Percentiles rank a stretch among this genome's conserved stretches.
Evolutionary conservation across 2,888 invertebrate species (phyloP).

Genomic region (Tachystola acroxantha): DNA sequence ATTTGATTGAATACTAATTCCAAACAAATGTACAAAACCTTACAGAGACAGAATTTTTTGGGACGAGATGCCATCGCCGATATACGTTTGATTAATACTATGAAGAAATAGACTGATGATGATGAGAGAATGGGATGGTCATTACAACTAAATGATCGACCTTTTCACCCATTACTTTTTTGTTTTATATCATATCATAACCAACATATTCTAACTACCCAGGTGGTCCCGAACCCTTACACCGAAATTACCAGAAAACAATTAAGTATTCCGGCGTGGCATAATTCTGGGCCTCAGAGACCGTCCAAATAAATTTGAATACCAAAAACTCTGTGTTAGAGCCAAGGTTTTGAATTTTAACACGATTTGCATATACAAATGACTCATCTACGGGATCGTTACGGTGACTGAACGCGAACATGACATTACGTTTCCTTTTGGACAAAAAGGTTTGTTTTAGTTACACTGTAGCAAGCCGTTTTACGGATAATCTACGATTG

Average conservation of each 20-base stretch:
- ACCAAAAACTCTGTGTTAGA: slow-evolving; percentile 23
- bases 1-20: too few relatives aligned
- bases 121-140: too few relatives aligned
- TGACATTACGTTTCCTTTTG: slow-evolving; percentile 3
- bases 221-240: slow-evolving; percentile 4
- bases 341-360: slow-evolving; percentile 37
- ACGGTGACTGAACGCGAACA: slow-evolving; percentile 28
- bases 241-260: slow-evolving; percentile 20
- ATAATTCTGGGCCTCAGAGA: slow-evolving; percentile 28
- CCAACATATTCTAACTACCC: too few relatives aligned
- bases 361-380: slow-evolving; percentile 51
- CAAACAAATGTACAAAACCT: too few relatives aligned
- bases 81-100: too few relatives aligned
- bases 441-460: not conserved
- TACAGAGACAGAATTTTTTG: too few relatives aligned
- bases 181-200: too few relatives aligned
- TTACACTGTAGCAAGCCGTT: not conserved
- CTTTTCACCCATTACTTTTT: too few relatives aligned
- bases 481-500: too few relatives aligned
- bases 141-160: too few relatives aligned
- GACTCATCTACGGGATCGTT: slow-evolving; percentile 45
- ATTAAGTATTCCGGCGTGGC: slow-evolving; percentile 30
- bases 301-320: slow-evolving; percentile 34
- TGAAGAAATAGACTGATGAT: too few relatives aligned
- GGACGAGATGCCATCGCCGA: too few relatives aligned